Base-by-base conservation (phyloP, 2,797 vertebrate genomes). In the Ctenochaetus hawaiiensis region DNA sequence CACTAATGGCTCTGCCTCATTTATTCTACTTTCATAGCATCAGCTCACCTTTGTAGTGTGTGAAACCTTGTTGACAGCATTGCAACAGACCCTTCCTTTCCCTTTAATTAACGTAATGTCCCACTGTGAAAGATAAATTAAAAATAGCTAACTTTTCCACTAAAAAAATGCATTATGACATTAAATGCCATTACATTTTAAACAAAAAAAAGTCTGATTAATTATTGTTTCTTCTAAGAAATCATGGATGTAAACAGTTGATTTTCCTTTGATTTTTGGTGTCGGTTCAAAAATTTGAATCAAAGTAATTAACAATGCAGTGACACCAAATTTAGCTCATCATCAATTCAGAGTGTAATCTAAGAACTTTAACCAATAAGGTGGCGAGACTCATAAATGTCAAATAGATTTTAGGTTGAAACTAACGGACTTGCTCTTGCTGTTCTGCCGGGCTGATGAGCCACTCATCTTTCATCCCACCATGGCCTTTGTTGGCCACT, bases 21-120 rank as follows among this genome's bases (percentile, higher is more conserved):
- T 84, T 67, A 60, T 22, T 20, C 44, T 16, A 66, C 69, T 72
- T 83, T 75, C 64, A 64, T 61, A 73, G 72, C 65, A 17, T 62
- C 22, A 22, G 34, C 57, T 61, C 67, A 14, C 48, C 11, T 51
- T 60, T 56, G 26, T 47, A 26, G 43, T 20, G 63, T 44, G 58
- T 67, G 72, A 75, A 73, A 65, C 65, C 69, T 63, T 49, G 70
- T 60, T 85, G 76, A 75, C 80, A 74, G 80, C 44, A 20, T 41
- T 43, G 63, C 75, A 83, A 54, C 34, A 65, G 66, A 59, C 58
- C 48, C 43, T 60, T 81, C 53, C 75, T 6, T 53, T 51, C 52
- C 11, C 52, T 67, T 12, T 84, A 81, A 89, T 87, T 87, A 81
- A 81, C 37, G 56, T 34, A 7, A 34, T 7, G 6, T 34, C 30